Conservation (phyloP, 2,888 invertebrate genomes). For the Ormia ochracea region DNA sequence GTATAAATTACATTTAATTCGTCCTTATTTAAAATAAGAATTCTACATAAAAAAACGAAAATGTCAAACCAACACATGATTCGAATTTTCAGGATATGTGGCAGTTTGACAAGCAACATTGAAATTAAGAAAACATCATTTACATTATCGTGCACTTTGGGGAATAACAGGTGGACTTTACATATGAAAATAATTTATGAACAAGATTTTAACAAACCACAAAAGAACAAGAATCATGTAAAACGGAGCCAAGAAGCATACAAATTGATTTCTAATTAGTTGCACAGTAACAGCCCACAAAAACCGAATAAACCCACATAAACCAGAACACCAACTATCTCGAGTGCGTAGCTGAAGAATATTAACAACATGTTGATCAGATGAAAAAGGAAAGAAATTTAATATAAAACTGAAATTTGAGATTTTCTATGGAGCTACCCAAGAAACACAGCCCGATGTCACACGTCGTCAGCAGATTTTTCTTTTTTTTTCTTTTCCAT, state of each 20-base stretch:
- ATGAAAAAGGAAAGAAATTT: not conserved
- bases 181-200: conserved; percentile 50
- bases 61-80: conserved; percentile 45
- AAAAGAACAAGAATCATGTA: conserved; percentile 48
- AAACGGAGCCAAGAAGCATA: conserved; percentile 56
- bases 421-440: conserved; percentile 42
- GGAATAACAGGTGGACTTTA: conserved; percentile 59
- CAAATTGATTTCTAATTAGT: conserved; percentile 76
- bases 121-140: conserved; percentile 36
- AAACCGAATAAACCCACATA: conserved; percentile 6
- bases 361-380: conserved; percentile 9
- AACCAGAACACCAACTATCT: not conserved
- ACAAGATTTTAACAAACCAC: conserved; percentile 38
- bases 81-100: conserved; percentile 48
- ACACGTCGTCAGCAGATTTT: conserved; percentile 57
- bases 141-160: conserved; percentile 24
- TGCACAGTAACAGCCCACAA: conserved; percentile 64
- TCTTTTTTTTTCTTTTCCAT: conserved; percentile 17
- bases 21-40: conserved; percentile 9
- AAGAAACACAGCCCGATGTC: conserved; percentile 54
- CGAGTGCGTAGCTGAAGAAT: not conserved
- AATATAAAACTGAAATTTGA: conserved; percentile 56
- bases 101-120: conserved; percentile 34
- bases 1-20: conserved; percentile 24
- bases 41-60: not conserved